These are phyloP conservation scores for Colinus virginianus DNA, from an alignment of 2,113 vertebrate species.

Conservation along the genomic window DNA sequence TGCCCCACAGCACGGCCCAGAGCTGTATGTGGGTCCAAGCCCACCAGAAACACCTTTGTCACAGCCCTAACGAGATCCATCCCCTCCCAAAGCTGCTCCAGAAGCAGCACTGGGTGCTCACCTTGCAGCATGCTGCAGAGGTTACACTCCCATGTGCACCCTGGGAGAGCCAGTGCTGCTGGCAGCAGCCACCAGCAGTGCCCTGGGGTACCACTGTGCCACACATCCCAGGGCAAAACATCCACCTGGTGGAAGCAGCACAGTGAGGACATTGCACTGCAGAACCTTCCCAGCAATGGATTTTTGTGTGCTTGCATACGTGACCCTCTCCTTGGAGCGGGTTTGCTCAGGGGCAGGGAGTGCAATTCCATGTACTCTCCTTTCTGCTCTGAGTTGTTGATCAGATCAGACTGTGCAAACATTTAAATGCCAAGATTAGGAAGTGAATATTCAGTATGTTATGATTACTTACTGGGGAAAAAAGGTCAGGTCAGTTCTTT, in stretches of 20 bases:
- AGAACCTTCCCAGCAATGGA: not conserved
- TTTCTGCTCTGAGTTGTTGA: not conserved
- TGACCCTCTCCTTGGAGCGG: not conserved
- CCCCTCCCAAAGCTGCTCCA: not conserved
- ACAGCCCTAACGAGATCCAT: not conserved
- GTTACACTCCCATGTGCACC: rapidly evolving
- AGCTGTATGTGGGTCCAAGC: not conserved
- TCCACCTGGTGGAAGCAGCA: not conserved
- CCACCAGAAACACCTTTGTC: too few species aligned
- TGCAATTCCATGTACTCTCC: rapidly evolving
- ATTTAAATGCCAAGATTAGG: not conserved
- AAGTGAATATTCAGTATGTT: not conserved
- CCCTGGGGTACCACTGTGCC: not conserved
- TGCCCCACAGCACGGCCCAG: rapidly evolving
- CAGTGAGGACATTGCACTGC: not conserved
- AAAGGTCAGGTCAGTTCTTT: not conserved
- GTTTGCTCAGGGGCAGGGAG: not conserved
- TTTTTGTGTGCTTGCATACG: too few species aligned
- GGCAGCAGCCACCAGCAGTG: not conserved
- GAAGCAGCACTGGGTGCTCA: not conserved
- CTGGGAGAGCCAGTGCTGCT: not conserved
- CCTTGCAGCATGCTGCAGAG: too few species aligned
- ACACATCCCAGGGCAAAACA: not conserved
- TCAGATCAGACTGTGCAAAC: not conserved
- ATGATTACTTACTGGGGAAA: not conserved